Evolutionary conservation across 2,797 vertebrate species (phyloP), one percentile per base, ranked within the genome.

Genomic region (Argyrosomus regius): DNA sequence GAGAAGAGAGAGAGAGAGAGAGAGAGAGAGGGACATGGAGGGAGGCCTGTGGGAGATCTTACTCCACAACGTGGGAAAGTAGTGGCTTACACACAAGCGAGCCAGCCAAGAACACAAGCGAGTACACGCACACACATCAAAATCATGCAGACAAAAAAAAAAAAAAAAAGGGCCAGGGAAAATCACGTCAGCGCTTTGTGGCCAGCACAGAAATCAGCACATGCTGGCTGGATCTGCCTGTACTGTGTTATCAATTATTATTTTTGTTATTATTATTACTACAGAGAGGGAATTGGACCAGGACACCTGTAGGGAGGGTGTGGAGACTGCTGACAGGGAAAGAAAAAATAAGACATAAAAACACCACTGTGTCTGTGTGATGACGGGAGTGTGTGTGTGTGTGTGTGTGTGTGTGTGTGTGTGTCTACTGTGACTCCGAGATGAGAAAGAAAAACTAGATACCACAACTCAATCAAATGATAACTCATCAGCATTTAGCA

Each of bases 61-160:
- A 84, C 70, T 92, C 81, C 84, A 83, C 90, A 93, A 94, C 91
- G 94, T 95, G 94, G 94, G 94, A 95, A 95, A 96, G 93, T 91
- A 75, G 89, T 90, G 87, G 87, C 91, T 93, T 92, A 92, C 89
- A 94, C 92, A 93, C 92, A 92, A 84, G 87, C 59, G 43, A 88
- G 90, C 73, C 82, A 89, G 90, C 92, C 92, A 93, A 92, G 84
- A 94, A 86, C 78, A 80, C 78, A 81, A 74, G 68, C 83, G 41
- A 84, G 82, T 75, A 77, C 88, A 88, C 64, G 43, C 80, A 87
- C 88, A 86, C 86, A 69, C 86, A 77, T 58, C 75, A 83, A 88
- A 87, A 90, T 89, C 80, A 85, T 35, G 70, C 58, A 82, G 56
- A 77, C 75, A 76, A 74, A 79, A 78, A 81, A 68, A 62, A 79